A percentile compares a stretch with the other conserved stretches of the same genome.
Conservation (phyloP, 1,140 invertebrate genomes). For the Callitettix versicolor region DNA sequence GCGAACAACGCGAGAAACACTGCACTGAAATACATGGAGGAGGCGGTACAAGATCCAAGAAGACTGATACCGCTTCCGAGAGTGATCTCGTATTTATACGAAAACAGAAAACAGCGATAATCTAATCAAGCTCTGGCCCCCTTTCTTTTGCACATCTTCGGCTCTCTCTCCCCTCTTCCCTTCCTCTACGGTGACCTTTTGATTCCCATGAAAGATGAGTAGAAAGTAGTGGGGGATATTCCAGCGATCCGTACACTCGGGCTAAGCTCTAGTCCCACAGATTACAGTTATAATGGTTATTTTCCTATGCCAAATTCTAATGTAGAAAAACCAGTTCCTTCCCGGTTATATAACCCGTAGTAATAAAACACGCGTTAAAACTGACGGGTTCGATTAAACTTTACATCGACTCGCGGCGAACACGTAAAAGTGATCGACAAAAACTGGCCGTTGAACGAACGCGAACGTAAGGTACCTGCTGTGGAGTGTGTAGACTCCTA, state of each 20-base stretch:
- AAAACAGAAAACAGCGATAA: slow-evolving; percentile 4
- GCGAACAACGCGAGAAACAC: slow-evolving; percentile 18
- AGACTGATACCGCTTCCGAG: neutral
- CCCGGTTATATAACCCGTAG: no score
- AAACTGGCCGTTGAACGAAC: no score
- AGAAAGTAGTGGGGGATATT: neutral
- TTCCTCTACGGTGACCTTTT: slow-evolving; percentile 8
- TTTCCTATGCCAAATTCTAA: no score
- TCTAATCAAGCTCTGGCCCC: slow-evolving; percentile 7
- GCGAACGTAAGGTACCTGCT: no score
- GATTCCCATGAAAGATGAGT: slow-evolving; percentile 3
- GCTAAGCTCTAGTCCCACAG: no score
- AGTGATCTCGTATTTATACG: slow-evolving; percentile 2
- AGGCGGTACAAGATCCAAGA: neutral
- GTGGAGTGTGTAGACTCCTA: no score
- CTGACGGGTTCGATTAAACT: no score
- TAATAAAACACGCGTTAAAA: no score
- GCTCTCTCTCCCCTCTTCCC: neutral
- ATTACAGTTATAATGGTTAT: no score
- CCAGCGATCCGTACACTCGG: neutral
- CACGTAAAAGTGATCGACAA: no score
- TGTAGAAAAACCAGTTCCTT: no score
- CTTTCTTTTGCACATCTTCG: neutral
- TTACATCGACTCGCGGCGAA: no score
- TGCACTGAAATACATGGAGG: neutral